Evolutionary conservation across 2,888 invertebrate genomes (phyloP), one percentile per base, ranked within the genome.

Genomic region (Lepidochrysops patricia): DNA sequence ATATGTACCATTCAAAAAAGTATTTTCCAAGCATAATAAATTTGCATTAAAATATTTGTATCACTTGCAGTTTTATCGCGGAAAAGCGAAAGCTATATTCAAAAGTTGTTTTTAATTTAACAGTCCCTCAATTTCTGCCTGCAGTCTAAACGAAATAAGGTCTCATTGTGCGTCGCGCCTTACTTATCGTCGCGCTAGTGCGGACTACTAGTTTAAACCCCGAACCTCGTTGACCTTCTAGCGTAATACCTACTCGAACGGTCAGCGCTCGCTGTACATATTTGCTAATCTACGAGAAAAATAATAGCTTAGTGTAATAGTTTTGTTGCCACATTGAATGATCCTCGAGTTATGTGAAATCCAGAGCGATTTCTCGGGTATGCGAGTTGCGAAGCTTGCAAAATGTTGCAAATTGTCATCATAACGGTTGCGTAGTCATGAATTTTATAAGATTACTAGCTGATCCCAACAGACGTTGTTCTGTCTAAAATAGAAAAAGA

Each of bases 201-300:
- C 54, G 61, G 60, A 57, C 57, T 61, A 61, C 63, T 59, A 62
- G 62, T 58, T 57, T 48, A 58, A 62, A 54, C 57, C 62, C 60
- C 62, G 43, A 59, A 62, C 59, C 60, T 63, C 57, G 62, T 64
- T 68, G 84, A 78, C 85, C 86, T 86, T 85, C 80, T 64, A 66
- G 69, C 73, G 73, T 74, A 74, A 78, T 73, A 79, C 72, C 75
- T 73, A 76, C 76, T 77, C 74, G 72, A 76, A 71, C 75, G 76
- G 75, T 75, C 76, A 75, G 69, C 69, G 72, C 70, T 75, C 70
- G 68, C 62, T 66, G 68, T 66, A 66, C 66, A 65, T 70, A 63
- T 63, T 61, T 58, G 61, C 52, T 57, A 61, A 58, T 61, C 63
- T 57, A 64, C 57, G 60, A 58, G 57, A 60, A 61, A 64, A 64